phyloP scores from a whole-genome alignment of 1,140 invertebrate genomes.

The Trichogramma pretiosum region DNA sequence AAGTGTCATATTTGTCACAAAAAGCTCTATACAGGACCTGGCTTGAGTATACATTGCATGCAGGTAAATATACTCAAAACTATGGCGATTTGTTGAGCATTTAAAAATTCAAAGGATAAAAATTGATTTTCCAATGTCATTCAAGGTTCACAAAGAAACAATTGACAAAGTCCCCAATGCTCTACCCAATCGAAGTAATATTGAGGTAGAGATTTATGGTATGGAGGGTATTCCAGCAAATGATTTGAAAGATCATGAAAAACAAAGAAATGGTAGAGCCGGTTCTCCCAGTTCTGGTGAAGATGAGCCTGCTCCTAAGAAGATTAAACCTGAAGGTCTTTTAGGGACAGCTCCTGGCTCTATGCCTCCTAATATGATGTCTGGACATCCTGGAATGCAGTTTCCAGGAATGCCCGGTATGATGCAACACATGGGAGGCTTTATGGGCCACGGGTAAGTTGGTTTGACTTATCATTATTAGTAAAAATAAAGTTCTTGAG shows the following conservation, averaged over 20 bases:
- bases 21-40: slow-evolving; percentile 96
- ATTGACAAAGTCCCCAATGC: slow-evolving; percentile 99
- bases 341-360: slow-evolving; percentile 47
- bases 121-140: slow-evolving; percentile 19
- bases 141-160: slow-evolving; percentile 97
- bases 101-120: neutral
- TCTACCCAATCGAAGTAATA: slow-evolving; percentile 92
- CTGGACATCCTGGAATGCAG: slow-evolving; percentile 46
- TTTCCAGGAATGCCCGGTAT: slow-evolving; percentile 48
- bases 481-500: slow-evolving; percentile 17
- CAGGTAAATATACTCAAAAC: slow-evolving; percentile 76
- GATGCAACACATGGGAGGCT: slow-evolving; percentile 62
- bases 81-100: neutral
- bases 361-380: slow-evolving; percentile 50
- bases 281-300: slow-evolving; percentile 58
- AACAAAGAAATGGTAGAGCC: slow-evolving; percentile 58
- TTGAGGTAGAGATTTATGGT: slow-evolving; percentile 99
- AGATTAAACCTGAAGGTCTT: slow-evolving; percentile 54
- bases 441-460: slow-evolving; percentile 59
- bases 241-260: slow-evolving; percentile 90
- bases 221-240: slow-evolving; percentile 99
- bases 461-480: slow-evolving; percentile 33
- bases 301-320: slow-evolving; percentile 69
- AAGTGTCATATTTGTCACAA: slow-evolving; percentile 99
- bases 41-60: slow-evolving; percentile 99